phyloP scores from a whole-genome alignment of 2,888 invertebrate genomes.

The Pandemis corylana region DNA sequence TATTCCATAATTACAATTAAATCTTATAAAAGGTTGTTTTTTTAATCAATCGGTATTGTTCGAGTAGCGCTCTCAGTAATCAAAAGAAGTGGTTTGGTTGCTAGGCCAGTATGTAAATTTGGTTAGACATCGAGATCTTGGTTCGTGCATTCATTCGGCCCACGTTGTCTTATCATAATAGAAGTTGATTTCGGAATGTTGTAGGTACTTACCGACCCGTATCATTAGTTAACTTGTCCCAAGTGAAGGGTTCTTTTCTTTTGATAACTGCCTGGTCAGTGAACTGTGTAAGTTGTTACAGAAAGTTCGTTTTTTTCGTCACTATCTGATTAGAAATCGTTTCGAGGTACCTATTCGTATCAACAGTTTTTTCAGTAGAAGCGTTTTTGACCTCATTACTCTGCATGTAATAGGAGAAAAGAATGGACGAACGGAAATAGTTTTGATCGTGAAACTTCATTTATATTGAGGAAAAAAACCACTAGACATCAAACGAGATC shows the following conservation, averaged over 20 bases:
- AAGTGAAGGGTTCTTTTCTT: conserved; percentile 31
- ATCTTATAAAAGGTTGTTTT: background rate
- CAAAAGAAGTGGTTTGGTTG: conserved; percentile 12
- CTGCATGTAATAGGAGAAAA: background rate
- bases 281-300: conserved; percentile 17
- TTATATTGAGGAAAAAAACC: too few relatives aligned
- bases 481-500: too few relatives aligned
- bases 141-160: conserved; percentile 23
- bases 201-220: conserved; percentile 36
- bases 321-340: conserved; percentile 25
- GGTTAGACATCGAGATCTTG: conserved; percentile 22
- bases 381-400: background rate
- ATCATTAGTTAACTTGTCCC: conserved; percentile 34
- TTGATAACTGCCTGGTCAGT: conserved; percentile 25
- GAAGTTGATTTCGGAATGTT: conserved; percentile 39
- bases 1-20: conserved; percentile 1
- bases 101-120: conserved; percentile 38
- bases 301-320: conserved; percentile 13
- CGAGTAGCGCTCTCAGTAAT: background rate
- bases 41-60: background rate
- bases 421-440: too few relatives aligned
- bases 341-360: background rate
- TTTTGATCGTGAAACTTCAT: too few relatives aligned
- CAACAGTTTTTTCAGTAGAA: background rate
- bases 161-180: conserved; percentile 40